A percentile compares a stretch with the other conserved stretches of the same genome.
phyloP scores from a whole-genome alignment of 2,888 invertebrate genomes.

The Anorthoa munda region DNA sequence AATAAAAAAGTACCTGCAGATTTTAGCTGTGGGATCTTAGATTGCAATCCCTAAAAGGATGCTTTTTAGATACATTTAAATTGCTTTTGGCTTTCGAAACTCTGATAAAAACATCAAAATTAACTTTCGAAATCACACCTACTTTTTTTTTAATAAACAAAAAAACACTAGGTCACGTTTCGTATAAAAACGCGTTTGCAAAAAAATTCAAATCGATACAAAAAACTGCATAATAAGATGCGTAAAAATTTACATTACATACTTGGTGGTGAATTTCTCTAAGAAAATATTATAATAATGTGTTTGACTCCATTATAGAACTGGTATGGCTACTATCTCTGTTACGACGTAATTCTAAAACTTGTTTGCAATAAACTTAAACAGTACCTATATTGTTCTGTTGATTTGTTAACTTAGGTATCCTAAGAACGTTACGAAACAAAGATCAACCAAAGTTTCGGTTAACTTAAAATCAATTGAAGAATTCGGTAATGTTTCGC shows the following conservation, averaged over 20 bases:
- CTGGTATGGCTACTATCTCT: slow-evolving; percentile 7
- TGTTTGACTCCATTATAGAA: slow-evolving; percentile 14
- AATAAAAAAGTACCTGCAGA: too few relatives aligned
- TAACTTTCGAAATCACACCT: slow-evolving; percentile 31
- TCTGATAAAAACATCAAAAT: neutral
- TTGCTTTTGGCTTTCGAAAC: neutral
- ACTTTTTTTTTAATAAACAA: neutral
- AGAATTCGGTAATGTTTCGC: too few relatives aligned
- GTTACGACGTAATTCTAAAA: slow-evolving; percentile 7
- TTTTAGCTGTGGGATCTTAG: too few relatives aligned
- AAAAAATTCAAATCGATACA: neutral
- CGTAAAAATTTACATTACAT: slow-evolving; percentile 27
- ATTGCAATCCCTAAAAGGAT: too few relatives aligned
- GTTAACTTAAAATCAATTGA: neutral
- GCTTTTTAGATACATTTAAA: too few relatives aligned
- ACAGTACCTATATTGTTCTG: slow-evolving; percentile 11
- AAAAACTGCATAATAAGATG: slow-evolving; percentile 14
- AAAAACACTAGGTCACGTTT: slow-evolving; percentile 1
- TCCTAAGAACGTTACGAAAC: too few relatives aligned
- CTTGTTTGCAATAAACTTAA: slow-evolving; percentile 28
- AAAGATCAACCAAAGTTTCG: neutral
- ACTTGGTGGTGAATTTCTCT: slow-evolving; percentile 38
- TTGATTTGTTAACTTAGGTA: neutral
- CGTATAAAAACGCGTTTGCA: neutral
- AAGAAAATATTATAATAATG: slow-evolving; percentile 9